Base-by-base conservation (phyloP, 1,140 invertebrate species). In the Sarcophaga peregrina region DNA sequence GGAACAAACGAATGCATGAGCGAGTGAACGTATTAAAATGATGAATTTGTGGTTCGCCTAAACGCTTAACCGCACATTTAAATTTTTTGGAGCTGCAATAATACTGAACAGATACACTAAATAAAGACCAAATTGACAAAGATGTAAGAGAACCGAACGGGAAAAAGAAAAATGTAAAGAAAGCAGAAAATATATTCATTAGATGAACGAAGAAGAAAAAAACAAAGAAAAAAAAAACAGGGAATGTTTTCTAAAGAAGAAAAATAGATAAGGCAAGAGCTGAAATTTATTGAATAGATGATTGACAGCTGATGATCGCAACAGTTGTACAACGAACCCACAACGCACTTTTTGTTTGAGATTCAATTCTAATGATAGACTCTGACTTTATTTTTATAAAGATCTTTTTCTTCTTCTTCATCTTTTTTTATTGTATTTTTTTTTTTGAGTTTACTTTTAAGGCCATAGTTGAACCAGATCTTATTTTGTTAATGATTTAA, bases 41-140 rank as follows among this genome's bases (percentile, higher is more conserved):
- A 68, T 68, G 62, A 68, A 68, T 68, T 68, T 68, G 62, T 68
- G 62, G 62, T 68, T 25, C 20, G n/a, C 62, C 62, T 68, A 68
- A 68, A 68, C 62, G 62, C 62, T 68, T 68, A 68, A 68, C 62
- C 62, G 17, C 62, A 68, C 62, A 68, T 68, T 68, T 68, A 9
- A 68, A 25, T 68, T 68, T 37, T 68, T 68, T 68, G 62, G 62
- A 25, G n/a, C 15, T 58, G n/a, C 54, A 58, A 15, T n/a, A 13
- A 58, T 58, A n/a, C 52, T 13, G 20, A n/a, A 8, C 62, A 68
- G 62, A 37, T 68, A 58, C 54, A 58, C 25, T 58, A 68, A 68
- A 68, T 68, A 68, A 20, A 68, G 62, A 20, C 62, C 62, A 68
- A 68, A 68, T 68, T 68, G 62, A 20, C n/a, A 68, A 68, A 25